phyloP scores from a whole-genome alignment of 2,113 vertebrate species.

The Silurus asotus region DNA sequence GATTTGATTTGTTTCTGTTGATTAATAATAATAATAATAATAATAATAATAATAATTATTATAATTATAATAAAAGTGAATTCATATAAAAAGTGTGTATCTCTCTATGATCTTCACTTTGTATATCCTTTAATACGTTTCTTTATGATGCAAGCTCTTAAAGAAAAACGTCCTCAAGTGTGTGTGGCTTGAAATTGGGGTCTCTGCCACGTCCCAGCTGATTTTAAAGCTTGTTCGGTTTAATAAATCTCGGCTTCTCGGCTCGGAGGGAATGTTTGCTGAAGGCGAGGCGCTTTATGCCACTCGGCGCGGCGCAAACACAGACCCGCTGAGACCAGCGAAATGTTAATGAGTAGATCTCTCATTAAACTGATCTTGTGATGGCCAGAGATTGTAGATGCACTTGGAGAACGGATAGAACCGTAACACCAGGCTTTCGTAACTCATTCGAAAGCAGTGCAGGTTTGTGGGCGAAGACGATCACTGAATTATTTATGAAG shows the following conservation, averaged over 20 bases:
- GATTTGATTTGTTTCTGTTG: too few relatives aligned
- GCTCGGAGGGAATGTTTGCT: slow-evolving; percentile 4
- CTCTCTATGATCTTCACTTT: too few relatives aligned
- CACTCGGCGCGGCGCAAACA: not conserved
- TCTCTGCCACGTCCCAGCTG: not conserved
- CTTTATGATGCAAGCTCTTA: not conserved
- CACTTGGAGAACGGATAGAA: not conserved
- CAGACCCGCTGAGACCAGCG: not conserved
- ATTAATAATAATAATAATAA: too few relatives aligned
- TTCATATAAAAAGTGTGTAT: too few relatives aligned
- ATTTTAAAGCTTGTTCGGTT: slow-evolving; percentile 15
- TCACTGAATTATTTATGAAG: not conserved
- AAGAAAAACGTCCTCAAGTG: not conserved
- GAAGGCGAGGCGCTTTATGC: not conserved
- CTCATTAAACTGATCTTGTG: not conserved
- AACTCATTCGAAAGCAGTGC: not conserved
- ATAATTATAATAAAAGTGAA: too few relatives aligned
- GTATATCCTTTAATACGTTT: not conserved
- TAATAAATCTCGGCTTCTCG: not conserved
- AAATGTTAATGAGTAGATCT: not conserved
- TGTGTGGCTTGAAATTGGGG: not conserved
- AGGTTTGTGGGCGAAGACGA: not conserved
- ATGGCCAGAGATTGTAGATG: not conserved
- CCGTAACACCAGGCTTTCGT: not conserved
- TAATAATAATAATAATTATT: too few relatives aligned